Evolutionary conservation across 2,888 invertebrate species (phyloP).

Genomic region (Phasia obesa): DNA sequence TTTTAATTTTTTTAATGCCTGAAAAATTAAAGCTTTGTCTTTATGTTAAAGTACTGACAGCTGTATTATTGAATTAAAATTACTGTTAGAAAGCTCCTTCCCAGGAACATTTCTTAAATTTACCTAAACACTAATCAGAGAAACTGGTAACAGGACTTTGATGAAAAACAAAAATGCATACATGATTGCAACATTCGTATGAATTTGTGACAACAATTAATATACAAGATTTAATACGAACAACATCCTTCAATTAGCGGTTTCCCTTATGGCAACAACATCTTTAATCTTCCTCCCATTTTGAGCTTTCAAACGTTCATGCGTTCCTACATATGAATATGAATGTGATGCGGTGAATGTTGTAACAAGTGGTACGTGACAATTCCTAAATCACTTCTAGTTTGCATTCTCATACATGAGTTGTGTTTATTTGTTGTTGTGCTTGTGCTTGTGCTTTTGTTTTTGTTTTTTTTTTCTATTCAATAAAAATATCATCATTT

Average conservation of each 20-base stretch:
- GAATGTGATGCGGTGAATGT: constrained; percentile 38
- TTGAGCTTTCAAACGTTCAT: neutral
- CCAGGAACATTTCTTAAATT: no score
- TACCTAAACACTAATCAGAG: neutral
- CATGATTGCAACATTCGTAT: constrained; percentile 8
- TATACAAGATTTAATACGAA: constrained; percentile 26
- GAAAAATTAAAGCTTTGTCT: no score
- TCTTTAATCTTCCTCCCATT: constrained; percentile 61
- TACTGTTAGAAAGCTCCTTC: no score
- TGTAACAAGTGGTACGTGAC: constrained; percentile 72
- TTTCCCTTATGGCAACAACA: constrained; percentile 66
- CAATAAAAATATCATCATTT: constrained; percentile 20
- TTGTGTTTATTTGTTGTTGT: constrained; percentile 1
- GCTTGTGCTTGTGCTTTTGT: no score
- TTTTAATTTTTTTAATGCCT: no score
- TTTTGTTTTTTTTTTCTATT: constrained; percentile 4
- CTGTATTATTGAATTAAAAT: no score
- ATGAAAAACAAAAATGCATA: neutral
- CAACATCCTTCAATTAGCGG: constrained; percentile 70
- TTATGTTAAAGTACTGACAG: no score
- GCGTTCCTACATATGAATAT: neutral
- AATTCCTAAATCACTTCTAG: constrained; percentile 69
- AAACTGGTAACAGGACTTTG: no score
- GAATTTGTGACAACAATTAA: constrained; percentile 16
- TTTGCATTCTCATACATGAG: constrained; percentile 43